phyloP scores from a whole-genome alignment of 2,797 vertebrate genomes.

The Geotrypetes seraphini region DNA sequence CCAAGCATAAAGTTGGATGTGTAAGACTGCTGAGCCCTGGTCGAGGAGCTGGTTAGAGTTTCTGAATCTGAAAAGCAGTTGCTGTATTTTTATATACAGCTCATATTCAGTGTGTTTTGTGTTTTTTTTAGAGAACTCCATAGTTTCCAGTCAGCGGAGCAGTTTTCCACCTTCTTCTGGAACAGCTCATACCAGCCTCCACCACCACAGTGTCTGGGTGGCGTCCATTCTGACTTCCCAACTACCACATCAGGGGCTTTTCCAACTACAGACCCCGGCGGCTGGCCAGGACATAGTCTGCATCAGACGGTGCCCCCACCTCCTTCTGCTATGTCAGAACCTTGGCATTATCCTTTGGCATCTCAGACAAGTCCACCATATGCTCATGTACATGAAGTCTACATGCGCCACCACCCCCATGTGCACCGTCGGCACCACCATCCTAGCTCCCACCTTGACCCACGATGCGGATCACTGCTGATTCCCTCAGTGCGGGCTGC shows the following conservation, averaged over 20 bases:
- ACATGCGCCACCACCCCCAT: constrained; percentile 62
- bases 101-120: no score
- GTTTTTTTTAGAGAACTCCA: constrained; percentile 62
- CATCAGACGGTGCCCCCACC: constrained; percentile 71
- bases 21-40: no score
- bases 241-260: constrained; percentile 66
- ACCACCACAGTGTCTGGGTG: constrained; percentile 64
- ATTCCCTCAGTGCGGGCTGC: constrained; percentile 68
- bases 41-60: no score
- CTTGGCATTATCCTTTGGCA: constrained; percentile 84
- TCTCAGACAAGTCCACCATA: constrained; percentile 75
- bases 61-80: no score
- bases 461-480: constrained; percentile 79
- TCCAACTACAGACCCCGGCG: constrained; percentile 61
- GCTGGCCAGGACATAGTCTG: constrained; percentile 79
- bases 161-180: constrained; percentile 76
- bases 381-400: constrained; percentile 81
- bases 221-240: constrained; percentile 78
- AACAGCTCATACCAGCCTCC: constrained; percentile 76
- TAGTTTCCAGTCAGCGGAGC: constrained; percentile 67
- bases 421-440: constrained; percentile 63
- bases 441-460: constrained; percentile 63
- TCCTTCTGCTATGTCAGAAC: constrained; percentile 61
- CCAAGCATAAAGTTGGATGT: no score
- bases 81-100: no score